Evolutionary conservation across 2,888 invertebrate species (phyloP).

Genomic region (Philhelius pedissequus): DNA sequence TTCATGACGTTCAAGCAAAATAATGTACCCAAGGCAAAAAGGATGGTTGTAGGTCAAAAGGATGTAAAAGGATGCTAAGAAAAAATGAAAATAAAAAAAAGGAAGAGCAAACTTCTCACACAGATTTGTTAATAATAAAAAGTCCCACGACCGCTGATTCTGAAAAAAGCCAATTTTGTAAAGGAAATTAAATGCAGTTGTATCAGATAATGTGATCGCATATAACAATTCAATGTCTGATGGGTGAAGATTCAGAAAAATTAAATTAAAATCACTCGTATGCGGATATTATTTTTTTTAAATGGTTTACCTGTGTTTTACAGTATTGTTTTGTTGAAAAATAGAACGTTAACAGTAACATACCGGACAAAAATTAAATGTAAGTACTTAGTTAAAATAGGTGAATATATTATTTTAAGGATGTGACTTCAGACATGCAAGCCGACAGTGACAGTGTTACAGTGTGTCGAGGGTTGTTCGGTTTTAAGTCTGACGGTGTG

Average conservation of each 20-base stretch:
- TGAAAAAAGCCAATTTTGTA: constrained; percentile 51
- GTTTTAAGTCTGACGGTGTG: too few species aligned
- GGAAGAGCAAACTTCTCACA: constrained; percentile 38
- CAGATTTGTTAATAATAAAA: constrained; percentile 57
- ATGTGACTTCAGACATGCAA: too few species aligned
- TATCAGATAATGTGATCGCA: constrained; percentile 62
- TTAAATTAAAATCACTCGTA: not conserved
- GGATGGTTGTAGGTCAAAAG: constrained; percentile 37
- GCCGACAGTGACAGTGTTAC: too few species aligned
- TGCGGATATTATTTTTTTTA: not conserved
- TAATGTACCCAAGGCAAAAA: not conserved
- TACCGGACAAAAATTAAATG: too few species aligned
- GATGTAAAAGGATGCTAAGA: constrained; percentile 8
- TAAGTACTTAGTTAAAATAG: too few species aligned
- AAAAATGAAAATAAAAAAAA: not conserved
- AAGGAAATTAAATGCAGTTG: constrained; percentile 58
- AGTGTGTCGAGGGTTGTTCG: too few species aligned
- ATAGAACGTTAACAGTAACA: too few species aligned
- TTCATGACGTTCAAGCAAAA: constrained; percentile 24
- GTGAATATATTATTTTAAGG: too few species aligned
- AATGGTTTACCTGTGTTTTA: not conserved
- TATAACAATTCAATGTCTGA: not conserved
- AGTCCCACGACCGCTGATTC: constrained; percentile 41
- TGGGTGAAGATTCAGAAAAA: constrained; percentile 7
- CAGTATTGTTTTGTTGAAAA: not conserved